phyloP scores from a whole-genome alignment of 2,113 vertebrate genomes.

The Steatornis caripensis region DNA sequence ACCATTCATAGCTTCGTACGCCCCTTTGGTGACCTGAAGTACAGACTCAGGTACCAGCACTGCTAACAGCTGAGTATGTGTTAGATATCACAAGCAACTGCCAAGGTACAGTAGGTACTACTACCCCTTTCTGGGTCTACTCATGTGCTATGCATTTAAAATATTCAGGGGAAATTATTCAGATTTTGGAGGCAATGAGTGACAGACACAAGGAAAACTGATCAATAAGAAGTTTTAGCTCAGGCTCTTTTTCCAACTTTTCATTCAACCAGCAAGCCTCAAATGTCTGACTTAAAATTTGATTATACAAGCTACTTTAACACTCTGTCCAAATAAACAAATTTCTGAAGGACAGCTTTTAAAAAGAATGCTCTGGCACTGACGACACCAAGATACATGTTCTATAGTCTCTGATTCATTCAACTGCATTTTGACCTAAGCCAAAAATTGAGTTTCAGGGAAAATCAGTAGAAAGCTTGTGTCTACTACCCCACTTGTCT shows the following conservation, averaged over 20 bases:
- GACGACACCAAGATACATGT: background rate
- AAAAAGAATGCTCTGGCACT: background rate
- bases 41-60: background rate
- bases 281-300: background rate
- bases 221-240: background rate
- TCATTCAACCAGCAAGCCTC: background rate
- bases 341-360: background rate
- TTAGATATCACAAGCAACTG: background rate
- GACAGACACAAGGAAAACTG: background rate
- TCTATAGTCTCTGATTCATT: background rate
- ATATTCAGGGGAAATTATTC: background rate
- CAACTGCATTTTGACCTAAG: background rate
- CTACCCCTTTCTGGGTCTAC: background rate
- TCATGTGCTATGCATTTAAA: background rate
- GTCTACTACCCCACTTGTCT: background rate
- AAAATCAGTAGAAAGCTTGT: background rate
- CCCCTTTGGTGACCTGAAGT: background rate
- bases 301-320: background rate
- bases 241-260: background rate
- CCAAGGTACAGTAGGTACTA: background rate
- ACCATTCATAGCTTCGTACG: background rate
- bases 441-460: background rate
- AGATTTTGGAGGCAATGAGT: background rate
- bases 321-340: background rate
- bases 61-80: background rate